Evolutionary conservation across 92 coral and sea anemone species (phyloP), one percentile per base, ranked within the genome.

Genomic region (Desmophyllum pertusum): DNA sequence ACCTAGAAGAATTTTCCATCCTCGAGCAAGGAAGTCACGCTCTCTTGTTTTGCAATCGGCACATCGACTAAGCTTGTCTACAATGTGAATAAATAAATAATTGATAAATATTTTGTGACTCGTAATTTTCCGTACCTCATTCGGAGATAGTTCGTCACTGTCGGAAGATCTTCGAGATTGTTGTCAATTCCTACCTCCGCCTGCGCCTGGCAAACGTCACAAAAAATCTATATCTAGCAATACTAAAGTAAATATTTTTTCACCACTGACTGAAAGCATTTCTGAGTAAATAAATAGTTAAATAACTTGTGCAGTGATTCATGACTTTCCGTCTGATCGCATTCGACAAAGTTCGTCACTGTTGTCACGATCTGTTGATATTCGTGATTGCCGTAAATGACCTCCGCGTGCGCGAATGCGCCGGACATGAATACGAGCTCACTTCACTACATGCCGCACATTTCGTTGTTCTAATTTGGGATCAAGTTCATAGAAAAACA

Each of bases 81-180:
- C 7, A 57, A 39, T 10, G 21, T 23, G 81, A 61, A 38, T 25
- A 13, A 10, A 59, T 39, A 39, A 75, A 53, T 53, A 25, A n/a
- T n/a, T n/a, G n/a, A 57, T n/a, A 55, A 73, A 77, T 35, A 52
- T 35, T 38, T 39, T 57, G 41, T 57, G 63, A 57, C 70, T 38
- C 81, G 73, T 61, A 70, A 42, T 29, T 19, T 64, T 78, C 51
- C 71, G 73, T 64, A 78, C 17, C 21, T 25, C 35, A 63, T 70
- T 78, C 73, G 61, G 83, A 63, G 73, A 64, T 17, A 23, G 61
- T 42, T 78, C 81, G 81, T 41, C 38, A 13, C 33, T 59, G 25
- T 30, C 82, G 82, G 46, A 21, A 46, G 43, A 59, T 39, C 72
- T 63, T 78, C 71, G 59, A n/a, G 25, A 43, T 76, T 75, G 15